These are phyloP conservation scores for Ephialtes manifestator DNA, from an alignment of 2,888 invertebrate species.

Conservation along the genomic window DNA sequence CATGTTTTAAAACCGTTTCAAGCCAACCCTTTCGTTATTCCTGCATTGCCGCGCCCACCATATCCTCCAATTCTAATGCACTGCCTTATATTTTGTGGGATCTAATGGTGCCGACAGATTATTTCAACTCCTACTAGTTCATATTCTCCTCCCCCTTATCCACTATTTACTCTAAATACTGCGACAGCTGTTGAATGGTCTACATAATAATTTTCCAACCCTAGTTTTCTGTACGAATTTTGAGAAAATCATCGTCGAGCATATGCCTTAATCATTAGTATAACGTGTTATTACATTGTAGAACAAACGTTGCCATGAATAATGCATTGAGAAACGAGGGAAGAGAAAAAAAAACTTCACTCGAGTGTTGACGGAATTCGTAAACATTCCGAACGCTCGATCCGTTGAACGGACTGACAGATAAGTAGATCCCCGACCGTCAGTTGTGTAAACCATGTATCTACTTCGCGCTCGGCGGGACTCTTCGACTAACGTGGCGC, in stretches of 20 bases:
- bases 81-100: conserved; percentile 3
- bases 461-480: conserved; percentile 60
- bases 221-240: conserved; percentile 50
- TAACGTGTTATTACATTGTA: conserved; percentile 63
- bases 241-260: conserved; percentile 38
- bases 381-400: conserved; percentile 64
- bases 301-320: conserved; percentile 64
- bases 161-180: conserved; percentile 39
- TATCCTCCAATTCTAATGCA: conserved; percentile 4
- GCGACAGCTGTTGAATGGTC: conserved; percentile 58
- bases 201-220: conserved; percentile 36
- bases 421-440: conserved; percentile 67
- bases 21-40: conserved; percentile 31
- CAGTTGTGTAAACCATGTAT: conserved; percentile 70
- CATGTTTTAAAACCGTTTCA: conserved; percentile 35
- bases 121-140: conserved; percentile 26
- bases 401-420: conserved; percentile 65
- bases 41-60: conserved; percentile 8
- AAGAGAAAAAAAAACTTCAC: conserved; percentile 28
- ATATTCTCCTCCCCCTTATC: conserved; percentile 32
- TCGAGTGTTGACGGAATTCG: conserved; percentile 63
- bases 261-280: conserved; percentile 47
- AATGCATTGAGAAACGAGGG: conserved; percentile 36
- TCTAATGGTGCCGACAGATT: conserved; percentile 39
- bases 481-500: conserved; percentile 22